phyloP scores from a whole-genome alignment of 2,888 invertebrate species.

The Cryptus armator region DNA sequence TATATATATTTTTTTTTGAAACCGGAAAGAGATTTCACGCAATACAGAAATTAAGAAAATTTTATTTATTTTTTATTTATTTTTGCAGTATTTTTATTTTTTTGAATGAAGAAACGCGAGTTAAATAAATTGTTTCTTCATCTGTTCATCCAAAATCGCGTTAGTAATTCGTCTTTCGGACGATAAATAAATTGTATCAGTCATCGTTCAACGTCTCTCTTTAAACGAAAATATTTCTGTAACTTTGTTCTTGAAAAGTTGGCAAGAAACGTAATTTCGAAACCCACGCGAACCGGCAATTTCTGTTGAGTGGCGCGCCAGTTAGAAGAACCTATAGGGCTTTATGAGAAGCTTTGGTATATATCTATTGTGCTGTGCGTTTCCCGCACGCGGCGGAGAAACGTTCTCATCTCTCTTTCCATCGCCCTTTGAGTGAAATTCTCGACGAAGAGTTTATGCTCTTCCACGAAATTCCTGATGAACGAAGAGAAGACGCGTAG shows the following conservation, averaged over 20 bases:
- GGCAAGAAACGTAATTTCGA: neutral
- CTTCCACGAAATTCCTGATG: conserved; percentile 43
- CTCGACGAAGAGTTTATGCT: conserved; percentile 35
- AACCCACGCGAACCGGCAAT: conserved; percentile 37
- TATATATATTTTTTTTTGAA: no score
- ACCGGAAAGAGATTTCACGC: neutral
- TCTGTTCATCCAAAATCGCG: neutral
- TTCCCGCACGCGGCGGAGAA: neutral
- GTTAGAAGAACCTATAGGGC: neutral
- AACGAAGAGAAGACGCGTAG: conserved; percentile 7
- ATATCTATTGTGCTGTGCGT: neutral
- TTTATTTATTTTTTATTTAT: neutral
- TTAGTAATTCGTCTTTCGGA: neutral
- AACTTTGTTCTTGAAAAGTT: neutral
- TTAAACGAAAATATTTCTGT: neutral
- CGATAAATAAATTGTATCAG: neutral
- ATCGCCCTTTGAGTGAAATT: conserved; percentile 38
- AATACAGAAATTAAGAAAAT: neutral
- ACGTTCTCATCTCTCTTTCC: conserved; percentile 3
- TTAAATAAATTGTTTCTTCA: no score
- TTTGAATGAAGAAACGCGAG: no score
- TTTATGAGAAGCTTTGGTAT: neutral
- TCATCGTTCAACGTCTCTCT: neutral
- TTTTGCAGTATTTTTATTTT: no score
- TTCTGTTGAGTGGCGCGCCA: conserved; percentile 9